Conservation (phyloP, 2,113 vertebrate genomes). For the Pituophis catenifer region DNA sequence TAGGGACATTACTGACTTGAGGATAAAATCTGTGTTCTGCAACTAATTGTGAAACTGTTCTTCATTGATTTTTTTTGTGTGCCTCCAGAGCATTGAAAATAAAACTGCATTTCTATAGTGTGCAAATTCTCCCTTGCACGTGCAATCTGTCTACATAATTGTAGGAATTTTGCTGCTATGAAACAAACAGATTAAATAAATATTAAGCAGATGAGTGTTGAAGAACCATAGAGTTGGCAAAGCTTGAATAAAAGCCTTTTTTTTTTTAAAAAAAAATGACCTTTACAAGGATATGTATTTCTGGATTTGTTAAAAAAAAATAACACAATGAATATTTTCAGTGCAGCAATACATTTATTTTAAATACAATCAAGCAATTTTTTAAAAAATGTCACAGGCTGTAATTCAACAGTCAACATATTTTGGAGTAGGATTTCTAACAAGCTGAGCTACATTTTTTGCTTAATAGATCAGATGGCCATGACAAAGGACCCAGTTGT, state of each 20-base stretch:
- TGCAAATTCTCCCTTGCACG: neutral
- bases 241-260: conserved; percentile 54
- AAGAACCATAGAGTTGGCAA: conserved; percentile 43
- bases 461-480: conserved; percentile 38
- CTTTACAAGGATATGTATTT: conserved; percentile 70
- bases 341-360: conserved; percentile 71
- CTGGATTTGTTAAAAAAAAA: conserved; percentile 59
- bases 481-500: conserved; percentile 70
- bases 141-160: neutral
- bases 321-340: conserved; percentile 63
- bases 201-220: conserved; percentile 48
- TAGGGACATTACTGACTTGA: neutral
- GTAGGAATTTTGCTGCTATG: conserved; percentile 39
- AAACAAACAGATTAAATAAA: conserved; percentile 35
- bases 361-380: conserved; percentile 61
- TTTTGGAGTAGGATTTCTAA: conserved; percentile 50
- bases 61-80: neutral
- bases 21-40: neutral
- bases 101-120: neutral
- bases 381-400: conserved; percentile 73
- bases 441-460: conserved; percentile 68
- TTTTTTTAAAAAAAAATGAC: conserved; percentile 45
- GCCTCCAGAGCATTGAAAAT: neutral
- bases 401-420: conserved; percentile 63
- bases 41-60: neutral